Evolutionary conservation across 2,113 vertebrate species (phyloP).

Genomic region (Galemys pyrenaicus): DNA sequence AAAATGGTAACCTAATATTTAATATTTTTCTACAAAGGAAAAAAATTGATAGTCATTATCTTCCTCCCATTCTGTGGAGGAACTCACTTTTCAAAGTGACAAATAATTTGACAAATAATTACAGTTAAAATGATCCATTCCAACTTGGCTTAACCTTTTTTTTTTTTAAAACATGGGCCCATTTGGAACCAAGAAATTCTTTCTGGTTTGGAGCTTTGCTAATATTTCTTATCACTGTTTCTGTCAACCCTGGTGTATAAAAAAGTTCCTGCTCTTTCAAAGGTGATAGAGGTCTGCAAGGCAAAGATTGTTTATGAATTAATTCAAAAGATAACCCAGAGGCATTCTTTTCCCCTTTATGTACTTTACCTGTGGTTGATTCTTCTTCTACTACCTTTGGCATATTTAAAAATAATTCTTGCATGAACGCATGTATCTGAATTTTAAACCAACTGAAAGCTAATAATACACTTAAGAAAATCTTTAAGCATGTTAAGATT

Average conservation of each 20-base stretch:
- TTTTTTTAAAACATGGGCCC: constrained; percentile 27
- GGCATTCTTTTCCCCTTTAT: not conserved
- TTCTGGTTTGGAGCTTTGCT: constrained; percentile 49
- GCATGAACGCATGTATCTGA: constrained; percentile 59
- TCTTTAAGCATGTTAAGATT: constrained; percentile 14
- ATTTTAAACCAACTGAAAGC: constrained; percentile 47
- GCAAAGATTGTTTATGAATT: constrained; percentile 55
- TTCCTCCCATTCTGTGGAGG: not conserved
- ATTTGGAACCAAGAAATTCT: constrained; percentile 49
- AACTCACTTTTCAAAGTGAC: no score
- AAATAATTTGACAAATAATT: constrained; percentile 36
- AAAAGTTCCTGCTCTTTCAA: constrained; percentile 53
- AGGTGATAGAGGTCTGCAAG: constrained; percentile 44
- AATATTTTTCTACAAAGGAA: constrained; percentile 9
- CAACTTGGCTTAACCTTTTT: constrained; percentile 33
- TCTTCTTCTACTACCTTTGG: constrained; percentile 39
- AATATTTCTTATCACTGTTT: constrained; percentile 54
- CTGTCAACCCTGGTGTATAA: not conserved
- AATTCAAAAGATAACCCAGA: constrained; percentile 48
- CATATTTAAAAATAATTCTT: constrained; percentile 12
- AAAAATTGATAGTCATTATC: not conserved
- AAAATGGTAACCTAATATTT: not conserved
- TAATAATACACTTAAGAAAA: not conserved
- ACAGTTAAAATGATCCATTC: not conserved
- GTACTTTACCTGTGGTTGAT: constrained; percentile 45